phyloP scores from a whole-genome alignment of 2,888 invertebrate genomes.

The Liposcelis brunnea region DNA sequence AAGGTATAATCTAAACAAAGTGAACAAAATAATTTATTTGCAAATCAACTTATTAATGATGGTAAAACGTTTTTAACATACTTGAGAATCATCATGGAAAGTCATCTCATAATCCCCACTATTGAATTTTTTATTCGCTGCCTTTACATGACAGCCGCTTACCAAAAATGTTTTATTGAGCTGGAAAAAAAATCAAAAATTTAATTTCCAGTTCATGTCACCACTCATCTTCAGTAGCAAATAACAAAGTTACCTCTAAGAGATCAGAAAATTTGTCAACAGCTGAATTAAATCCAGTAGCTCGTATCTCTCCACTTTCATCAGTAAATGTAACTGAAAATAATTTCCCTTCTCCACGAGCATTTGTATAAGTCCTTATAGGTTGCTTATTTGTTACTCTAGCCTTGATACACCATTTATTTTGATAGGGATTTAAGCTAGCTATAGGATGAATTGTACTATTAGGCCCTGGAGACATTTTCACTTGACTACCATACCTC shows the following conservation, averaged over 20 bases:
- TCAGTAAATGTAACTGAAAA: constrained; percentile 88
- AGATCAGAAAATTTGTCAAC: constrained; percentile 79
- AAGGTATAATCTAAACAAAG: constrained; percentile 26
- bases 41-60: background rate
- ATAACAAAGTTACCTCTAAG: constrained; percentile 46
- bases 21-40: background rate
- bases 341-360: constrained; percentile 80
- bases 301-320: constrained; percentile 83
- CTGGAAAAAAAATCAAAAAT: constrained; percentile 26
- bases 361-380: constrained; percentile 80
- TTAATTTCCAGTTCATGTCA: background rate
- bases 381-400: constrained; percentile 66
- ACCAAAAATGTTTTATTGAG: constrained; percentile 74
- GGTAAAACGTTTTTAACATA: no score
- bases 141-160: constrained; percentile 67
- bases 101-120: constrained; percentile 96
- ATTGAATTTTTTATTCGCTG: constrained; percentile 81
- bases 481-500: constrained; percentile 1
- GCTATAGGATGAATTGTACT: constrained; percentile 51
- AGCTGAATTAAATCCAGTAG: constrained; percentile 74
- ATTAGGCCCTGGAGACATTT: constrained; percentile 10
- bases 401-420: constrained; percentile 85
- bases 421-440: constrained; percentile 84
- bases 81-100: constrained; percentile 51
- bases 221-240: background rate